Base-by-base conservation (phyloP, 2,888 invertebrate genomes). In the Xestia sexstrigata region DNA sequence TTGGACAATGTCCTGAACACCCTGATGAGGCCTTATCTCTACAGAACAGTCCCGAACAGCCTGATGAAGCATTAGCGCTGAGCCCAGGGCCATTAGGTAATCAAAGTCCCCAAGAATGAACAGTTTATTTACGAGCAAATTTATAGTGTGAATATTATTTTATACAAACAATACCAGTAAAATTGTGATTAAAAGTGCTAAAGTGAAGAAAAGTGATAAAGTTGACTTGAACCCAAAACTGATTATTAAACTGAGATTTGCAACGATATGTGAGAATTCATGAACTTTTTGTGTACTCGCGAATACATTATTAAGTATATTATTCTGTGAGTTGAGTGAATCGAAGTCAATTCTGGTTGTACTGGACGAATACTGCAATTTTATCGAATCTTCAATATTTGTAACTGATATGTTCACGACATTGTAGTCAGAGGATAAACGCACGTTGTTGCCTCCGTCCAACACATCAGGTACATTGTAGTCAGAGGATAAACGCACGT, bases 291-390 rank as follows among this genome's bases (percentile, higher is more conserved):
- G 60, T 68, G 69, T 73, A 70, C 52, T 49, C 30, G 42, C 35
- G 42, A 66, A 66, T 66, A 73, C 66, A 73, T 47, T 52, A 35
- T 35, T 35, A 35, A 35, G 35, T 35, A 52, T 52, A 52, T n/a
- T 72, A 45, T 58, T 67, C 6, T 65, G 42, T 42, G 23, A 20
- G 49, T 49, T 72, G 67, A 52, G 63, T 77, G 70, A 67, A 20
- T 49, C 75, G 70, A 78, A 52, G 80, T 78, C 70, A 79, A 66
- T 87, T 84, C 13, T 72, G 72, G 67, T 62, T 74, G 35, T 68
- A 68, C 39, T 74, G 55, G 45, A 65, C 70, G 23, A 30, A 67
- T 9, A 39, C 1, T 49, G 60, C 9, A 74, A 74, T 65, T 69
- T 52, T 68, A 39, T 55, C 1, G 23, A 73, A 66, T 26, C n/a